These are phyloP conservation scores for Xenus cinereus DNA, from an alignment of 2,113 vertebrate species.

Conservation along the genomic window DNA sequence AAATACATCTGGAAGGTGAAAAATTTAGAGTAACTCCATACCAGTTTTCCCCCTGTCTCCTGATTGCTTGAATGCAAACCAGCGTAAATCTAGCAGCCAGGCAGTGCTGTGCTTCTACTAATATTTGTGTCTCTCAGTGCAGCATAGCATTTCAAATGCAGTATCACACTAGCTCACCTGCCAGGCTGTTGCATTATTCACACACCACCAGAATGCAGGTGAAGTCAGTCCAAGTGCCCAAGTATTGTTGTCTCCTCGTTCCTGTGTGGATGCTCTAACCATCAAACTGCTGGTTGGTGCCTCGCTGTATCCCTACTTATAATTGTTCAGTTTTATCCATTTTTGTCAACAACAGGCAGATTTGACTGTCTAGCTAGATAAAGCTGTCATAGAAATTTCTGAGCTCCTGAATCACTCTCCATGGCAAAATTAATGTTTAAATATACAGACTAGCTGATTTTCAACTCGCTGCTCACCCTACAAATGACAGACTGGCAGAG, in stretches of 20 bases:
- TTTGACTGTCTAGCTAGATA: neutral
- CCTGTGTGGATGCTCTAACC: neutral
- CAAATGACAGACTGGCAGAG: neutral
- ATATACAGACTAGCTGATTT: neutral
- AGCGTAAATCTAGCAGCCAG: neutral
- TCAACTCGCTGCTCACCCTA: neutral
- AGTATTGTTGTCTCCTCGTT: neutral
- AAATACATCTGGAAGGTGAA: neutral
- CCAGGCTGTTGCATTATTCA: neutral
- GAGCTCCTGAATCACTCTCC: neutral
- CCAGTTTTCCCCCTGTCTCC: neutral
- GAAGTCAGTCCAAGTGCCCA: neutral
- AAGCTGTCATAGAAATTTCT: neutral
- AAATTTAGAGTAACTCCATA: neutral
- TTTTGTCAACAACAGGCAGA: neutral
- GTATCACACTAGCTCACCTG: neutral
- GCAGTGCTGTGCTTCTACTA: neutral
- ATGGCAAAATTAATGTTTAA: neutral
- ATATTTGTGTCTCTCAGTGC: neutral
- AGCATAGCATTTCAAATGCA: neutral
- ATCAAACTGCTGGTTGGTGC: neutral
- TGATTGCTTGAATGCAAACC: neutral
- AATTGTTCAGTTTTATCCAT: neutral
- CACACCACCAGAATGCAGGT: neutral
- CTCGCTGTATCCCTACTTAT: neutral